Evolutionary conservation across 1,140 invertebrate species (phyloP), one percentile per base, ranked within the genome.

Genomic region (Drosophila leontia): DNA sequence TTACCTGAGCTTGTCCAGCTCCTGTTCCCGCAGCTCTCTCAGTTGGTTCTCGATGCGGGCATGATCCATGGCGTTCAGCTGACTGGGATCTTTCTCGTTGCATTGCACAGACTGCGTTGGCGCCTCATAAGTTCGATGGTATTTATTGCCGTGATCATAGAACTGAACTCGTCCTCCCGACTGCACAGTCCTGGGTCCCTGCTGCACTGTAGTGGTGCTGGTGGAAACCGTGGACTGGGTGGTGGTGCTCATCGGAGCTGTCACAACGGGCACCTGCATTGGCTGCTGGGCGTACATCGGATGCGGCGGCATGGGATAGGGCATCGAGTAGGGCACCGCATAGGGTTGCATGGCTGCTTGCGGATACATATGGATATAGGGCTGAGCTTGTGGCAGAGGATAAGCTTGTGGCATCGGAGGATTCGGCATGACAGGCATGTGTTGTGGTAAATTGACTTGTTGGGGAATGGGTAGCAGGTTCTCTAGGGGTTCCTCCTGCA

Each of bases 91-190:
- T 2, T 39, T 62, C 8, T 26, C 47, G 60, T 82, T 81, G 3
- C 51, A 41, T 23, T 82, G 80, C 35, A 91, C 90, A 0, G 72
- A 39, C n/a, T 75, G 15, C 3, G 42, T 29, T 7, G 91, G 55
- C 3, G 82, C 80, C 7, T 78, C 63, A 39, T 92, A 91, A 1
- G 84, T 75, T 3, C 77, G 65, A 13, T 59, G 47, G 57, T 88
- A 91, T 44, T 91, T 92, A 53, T 91, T 92, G 23, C 91, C 81
- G 29, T 92, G 91, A 65, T 92, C 91, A 48, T 85, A 92, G 47
- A 85, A 92, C 42, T 92, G 80, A n/a, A 92, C 84, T 12, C 53
- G 78, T 6, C 50, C 68, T 3, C 42, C 62, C 3, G 57, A 19
- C 15, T 48, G 55, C 29, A 19, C 62, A 8, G 26, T 44, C 48